A percentile compares a stretch with the other conserved stretches of the same genome.
phyloP scores from a whole-genome alignment of 2,888 invertebrate species.

The Spisula subtruncata region DNA sequence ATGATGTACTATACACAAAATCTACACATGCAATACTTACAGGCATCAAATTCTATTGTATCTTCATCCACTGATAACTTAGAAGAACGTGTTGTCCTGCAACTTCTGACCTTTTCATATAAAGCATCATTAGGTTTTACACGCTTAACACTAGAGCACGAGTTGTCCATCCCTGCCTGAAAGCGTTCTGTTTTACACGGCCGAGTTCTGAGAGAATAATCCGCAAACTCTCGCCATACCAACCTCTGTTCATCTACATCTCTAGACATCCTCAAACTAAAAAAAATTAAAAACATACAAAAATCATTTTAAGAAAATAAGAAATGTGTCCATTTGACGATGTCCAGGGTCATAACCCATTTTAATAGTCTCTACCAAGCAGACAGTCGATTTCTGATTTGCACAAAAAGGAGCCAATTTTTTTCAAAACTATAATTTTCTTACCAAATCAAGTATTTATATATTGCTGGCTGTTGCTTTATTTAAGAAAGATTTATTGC shows the following conservation, averaged over 20 bases:
- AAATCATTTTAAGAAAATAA: too few species aligned
- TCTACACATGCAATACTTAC: not conserved
- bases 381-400: too few species aligned
- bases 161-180: not conserved
- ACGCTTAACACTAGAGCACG: not conserved
- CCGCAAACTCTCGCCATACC: not conserved
- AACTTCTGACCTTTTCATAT: not conserved
- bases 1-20: not conserved
- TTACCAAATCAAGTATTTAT: too few species aligned
- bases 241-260: not conserved
- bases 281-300: not conserved
- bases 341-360: too few species aligned
- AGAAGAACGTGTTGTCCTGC: not conserved
- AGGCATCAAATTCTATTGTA: slow-evolving; percentile 9
- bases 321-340: too few species aligned
- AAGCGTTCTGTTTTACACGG: not conserved
- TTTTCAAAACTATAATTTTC: too few species aligned
- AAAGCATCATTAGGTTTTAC: not conserved
- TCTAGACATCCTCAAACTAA: not conserved
- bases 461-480: too few species aligned
- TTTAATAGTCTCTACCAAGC: too few species aligned
- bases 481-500: too few species aligned
- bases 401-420: too few species aligned
- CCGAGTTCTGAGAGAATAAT: not conserved
- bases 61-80: not conserved